Evolutionary conservation across 1,140 invertebrate genomes (phyloP).

Genomic region (Dinothrombium tinctorium): DNA sequence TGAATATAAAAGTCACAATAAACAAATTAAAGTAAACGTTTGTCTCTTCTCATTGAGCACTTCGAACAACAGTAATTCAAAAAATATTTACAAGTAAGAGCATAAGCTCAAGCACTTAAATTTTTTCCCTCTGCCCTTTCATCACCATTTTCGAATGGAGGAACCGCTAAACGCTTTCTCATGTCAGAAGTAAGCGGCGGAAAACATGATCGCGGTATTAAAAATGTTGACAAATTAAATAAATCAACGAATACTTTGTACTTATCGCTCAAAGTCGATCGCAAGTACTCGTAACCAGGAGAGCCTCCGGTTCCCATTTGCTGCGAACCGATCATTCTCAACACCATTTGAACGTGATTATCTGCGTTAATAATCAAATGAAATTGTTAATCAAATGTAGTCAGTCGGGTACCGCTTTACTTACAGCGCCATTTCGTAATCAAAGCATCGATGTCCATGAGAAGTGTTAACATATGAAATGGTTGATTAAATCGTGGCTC

Average conservation of each 20-base stretch:
- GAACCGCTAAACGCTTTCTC: too few relatives aligned
- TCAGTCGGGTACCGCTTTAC: slow-evolving; percentile 19
- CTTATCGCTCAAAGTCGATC: slow-evolving; percentile 89
- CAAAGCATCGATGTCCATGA: slow-evolving; percentile 94
- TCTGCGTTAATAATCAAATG: slow-evolving; percentile 32
- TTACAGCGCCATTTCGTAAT: slow-evolving; percentile 99
- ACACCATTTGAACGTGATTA: slow-evolving; percentile 96
- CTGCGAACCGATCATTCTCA: slow-evolving; percentile 93
- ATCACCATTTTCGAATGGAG: too few relatives aligned
- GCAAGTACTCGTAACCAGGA: slow-evolving; percentile 89
- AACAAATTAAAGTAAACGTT: too few relatives aligned
- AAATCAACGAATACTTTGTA: slow-evolving; percentile 97
- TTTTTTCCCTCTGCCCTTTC: too few relatives aligned
- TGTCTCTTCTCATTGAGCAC: too few relatives aligned
- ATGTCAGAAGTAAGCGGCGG: slow-evolving; percentile 55
- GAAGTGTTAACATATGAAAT: slow-evolving; percentile 67
- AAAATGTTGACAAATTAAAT: slow-evolving; percentile 87
- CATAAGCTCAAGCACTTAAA: too few relatives aligned
- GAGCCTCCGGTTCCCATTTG: slow-evolving; percentile 90
- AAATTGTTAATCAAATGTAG: slow-evolving; percentile 22
- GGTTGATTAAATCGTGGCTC: slow-evolving; percentile 90
- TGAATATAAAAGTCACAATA: too few relatives aligned
- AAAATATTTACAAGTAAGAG: too few relatives aligned
- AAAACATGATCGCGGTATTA: slow-evolving; percentile 56
- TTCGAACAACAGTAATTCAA: too few relatives aligned